These are phyloP conservation scores for Oryzias celebensis DNA, from an alignment of 2,113 vertebrate genomes.

Conservation along the genomic window DNA sequence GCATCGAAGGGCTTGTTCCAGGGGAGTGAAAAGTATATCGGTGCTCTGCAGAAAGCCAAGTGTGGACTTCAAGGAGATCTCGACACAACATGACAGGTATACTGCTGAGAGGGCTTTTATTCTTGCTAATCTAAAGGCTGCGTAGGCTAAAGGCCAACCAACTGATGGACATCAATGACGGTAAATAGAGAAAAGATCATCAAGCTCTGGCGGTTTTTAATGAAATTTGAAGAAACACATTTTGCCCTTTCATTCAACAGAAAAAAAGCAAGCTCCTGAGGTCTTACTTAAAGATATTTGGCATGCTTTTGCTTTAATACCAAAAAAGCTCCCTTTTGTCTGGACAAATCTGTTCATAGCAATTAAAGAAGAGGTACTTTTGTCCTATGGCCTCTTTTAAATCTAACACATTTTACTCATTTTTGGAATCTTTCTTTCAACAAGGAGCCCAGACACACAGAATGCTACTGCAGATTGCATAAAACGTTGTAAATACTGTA, in stretches of 20 bases:
- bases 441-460: no score
- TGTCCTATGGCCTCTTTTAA: no score
- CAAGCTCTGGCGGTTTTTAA: conserved; percentile 24
- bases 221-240: conserved; percentile 41
- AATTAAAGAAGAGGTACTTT: no score
- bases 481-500: no score
- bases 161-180: conserved; percentile 38
- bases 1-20: conserved; percentile 29
- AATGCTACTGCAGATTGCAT: no score
- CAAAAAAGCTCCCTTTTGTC: no score
- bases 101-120: conserved; percentile 36
- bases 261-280: no score
- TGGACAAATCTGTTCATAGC: no score
- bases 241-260: background rate
- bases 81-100: conserved; percentile 36
- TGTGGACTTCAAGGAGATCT: conserved; percentile 33
- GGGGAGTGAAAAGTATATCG: conserved; percentile 11
- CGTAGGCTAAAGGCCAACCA: conserved; percentile 46
- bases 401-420: no score
- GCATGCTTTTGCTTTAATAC: no score
- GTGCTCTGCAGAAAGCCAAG: conserved; percentile 14
- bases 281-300: no score
- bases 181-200: conserved; percentile 39
- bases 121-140: conserved; percentile 35
- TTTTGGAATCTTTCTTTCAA: no score